phyloP scores from a whole-genome alignment of 2,888 invertebrate genomes.

The Anarsia innoxiella region DNA sequence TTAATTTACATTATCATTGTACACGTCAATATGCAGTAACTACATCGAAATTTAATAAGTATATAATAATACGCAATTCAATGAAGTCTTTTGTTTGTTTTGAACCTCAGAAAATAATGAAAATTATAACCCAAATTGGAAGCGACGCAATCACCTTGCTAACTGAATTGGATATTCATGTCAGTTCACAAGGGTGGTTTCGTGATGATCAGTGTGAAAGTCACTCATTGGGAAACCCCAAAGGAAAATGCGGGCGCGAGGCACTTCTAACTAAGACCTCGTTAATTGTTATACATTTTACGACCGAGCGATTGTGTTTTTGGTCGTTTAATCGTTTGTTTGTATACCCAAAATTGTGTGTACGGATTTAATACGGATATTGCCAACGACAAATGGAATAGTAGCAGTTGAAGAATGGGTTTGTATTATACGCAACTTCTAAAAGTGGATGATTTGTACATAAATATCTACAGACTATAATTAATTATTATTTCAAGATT shows the following conservation, averaged over 20 bases:
- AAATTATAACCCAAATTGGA: conserved; percentile 18
- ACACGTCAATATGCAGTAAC: background rate
- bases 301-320: conserved; percentile 16
- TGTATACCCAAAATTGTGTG: background rate
- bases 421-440: background rate
- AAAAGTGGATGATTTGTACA: too few relatives aligned
- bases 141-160: conserved; percentile 15
- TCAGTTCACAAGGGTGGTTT: conserved; percentile 31
- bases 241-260: conserved; percentile 32
- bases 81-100: background rate
- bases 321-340: conserved; percentile 11
- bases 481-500: background rate
- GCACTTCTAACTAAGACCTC: conserved; percentile 31
- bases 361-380: background rate
- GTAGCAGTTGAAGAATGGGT: background rate
- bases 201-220: conserved; percentile 32
- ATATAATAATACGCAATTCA: background rate
- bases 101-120: background rate
- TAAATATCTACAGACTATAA: too few relatives aligned
- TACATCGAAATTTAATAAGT: background rate
- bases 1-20: background rate
- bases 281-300: conserved; percentile 27
- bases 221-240: conserved; percentile 37
- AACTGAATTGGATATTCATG: conserved; percentile 45
- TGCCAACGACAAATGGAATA: background rate